Evolutionary conservation across 1,140 invertebrate genomes (phyloP).

Genomic region (Centruroides vittatus): DNA sequence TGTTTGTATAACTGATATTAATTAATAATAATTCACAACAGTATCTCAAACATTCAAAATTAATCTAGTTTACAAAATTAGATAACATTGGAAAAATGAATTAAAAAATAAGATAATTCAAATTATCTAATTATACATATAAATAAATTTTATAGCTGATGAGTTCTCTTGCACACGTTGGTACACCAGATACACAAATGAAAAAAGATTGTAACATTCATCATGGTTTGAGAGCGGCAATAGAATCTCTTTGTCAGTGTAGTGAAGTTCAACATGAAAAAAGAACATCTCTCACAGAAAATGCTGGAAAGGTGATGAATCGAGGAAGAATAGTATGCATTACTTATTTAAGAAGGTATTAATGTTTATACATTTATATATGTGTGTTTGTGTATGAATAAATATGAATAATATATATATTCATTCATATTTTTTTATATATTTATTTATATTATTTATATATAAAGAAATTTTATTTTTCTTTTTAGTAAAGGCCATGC

Average conservation of each 20-base stretch:
- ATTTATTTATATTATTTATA: background rate
- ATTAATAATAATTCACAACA: no score
- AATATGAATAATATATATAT: background rate
- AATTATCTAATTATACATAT: background rate
- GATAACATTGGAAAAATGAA: no score
- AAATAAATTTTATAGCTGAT: constrained; percentile 37
- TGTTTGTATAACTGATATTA: no score
- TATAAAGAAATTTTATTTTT: background rate
- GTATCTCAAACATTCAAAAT: no score
- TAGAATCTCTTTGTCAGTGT: constrained; percentile 66
- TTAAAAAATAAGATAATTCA: no score
- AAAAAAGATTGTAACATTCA: constrained; percentile 47
- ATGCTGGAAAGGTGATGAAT: constrained; percentile 14
- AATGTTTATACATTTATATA: constrained; percentile 1
- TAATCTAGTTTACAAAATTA: no score
- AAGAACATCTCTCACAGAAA: constrained; percentile 32
- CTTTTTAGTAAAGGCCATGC: constrained; percentile 49
- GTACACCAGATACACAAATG: constrained; percentile 29
- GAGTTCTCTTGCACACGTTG: constrained; percentile 53
- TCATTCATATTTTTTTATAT: background rate
- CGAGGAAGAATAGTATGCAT: constrained; percentile 19
- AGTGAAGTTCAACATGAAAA: constrained; percentile 52
- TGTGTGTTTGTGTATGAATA: no score
- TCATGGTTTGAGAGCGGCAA: constrained; percentile 69
- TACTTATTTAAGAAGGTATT: constrained; percentile 14